Conservation (phyloP, 2,113 vertebrate genomes). For the Cyanistes caeruleus region DNA sequence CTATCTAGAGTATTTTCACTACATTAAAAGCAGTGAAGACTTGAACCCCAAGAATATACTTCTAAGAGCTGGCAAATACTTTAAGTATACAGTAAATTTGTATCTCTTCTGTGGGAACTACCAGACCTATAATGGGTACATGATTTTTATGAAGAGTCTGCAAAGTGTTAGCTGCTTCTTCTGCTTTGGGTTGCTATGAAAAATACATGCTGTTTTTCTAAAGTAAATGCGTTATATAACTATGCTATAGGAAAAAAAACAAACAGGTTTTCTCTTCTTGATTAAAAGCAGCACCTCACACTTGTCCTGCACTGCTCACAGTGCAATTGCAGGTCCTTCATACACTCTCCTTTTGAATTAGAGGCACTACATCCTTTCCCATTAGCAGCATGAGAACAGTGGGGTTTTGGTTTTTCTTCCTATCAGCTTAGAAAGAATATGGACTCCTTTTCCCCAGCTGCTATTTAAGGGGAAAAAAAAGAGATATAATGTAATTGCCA, state of each 20-base stretch:
- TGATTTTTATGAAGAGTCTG: background rate
- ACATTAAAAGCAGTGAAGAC: background rate
- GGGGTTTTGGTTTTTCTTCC: background rate
- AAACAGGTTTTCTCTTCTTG: background rate
- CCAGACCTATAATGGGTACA: background rate
- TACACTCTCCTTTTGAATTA: background rate
- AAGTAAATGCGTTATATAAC: background rate
- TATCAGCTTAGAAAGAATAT: background rate
- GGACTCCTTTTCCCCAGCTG: background rate
- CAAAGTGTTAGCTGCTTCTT: background rate
- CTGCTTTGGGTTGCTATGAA: background rate
- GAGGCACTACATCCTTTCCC: background rate
- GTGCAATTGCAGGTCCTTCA: background rate
- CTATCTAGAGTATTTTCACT: background rate
- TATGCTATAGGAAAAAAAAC: accelerated
- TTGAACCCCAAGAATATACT: background rate
- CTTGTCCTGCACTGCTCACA: background rate
- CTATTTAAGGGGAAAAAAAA: background rate
- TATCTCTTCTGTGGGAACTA: background rate
- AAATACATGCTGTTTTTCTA: background rate
- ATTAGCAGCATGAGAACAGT: background rate
- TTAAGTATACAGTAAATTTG: background rate
- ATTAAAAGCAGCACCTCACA: background rate
- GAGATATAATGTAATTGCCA: background rate
- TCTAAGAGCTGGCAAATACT: background rate